A percentile compares a stretch with the other conserved stretches of the same genome.
Conservation (phyloP, 2,113 vertebrate species). For the Oceanodroma tethys region DNA sequence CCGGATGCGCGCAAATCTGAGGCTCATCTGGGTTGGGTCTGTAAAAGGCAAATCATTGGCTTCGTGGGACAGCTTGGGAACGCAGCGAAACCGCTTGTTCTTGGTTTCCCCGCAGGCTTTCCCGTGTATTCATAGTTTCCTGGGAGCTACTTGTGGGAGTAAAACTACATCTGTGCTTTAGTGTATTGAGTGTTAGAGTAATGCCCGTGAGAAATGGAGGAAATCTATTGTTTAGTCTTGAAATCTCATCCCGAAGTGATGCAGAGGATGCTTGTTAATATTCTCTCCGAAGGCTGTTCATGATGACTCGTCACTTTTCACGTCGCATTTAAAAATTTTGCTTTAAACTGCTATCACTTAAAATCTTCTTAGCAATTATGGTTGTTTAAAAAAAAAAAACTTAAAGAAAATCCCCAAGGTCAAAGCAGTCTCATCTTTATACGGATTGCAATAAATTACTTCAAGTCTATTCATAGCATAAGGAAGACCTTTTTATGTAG, state of each 20-base stretch:
- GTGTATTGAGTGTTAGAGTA: neutral
- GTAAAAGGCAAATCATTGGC: fast-evolving
- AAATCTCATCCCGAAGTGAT: neutral
- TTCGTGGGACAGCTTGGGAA: neutral
- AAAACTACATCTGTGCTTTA: neutral
- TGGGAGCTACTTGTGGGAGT: neutral
- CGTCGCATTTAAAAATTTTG: neutral
- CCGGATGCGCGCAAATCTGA: neutral
- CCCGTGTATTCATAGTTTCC: neutral
- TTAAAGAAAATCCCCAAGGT: slow-evolving; percentile 54
- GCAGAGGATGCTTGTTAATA: neutral
- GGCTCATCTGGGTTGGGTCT: fast-evolving
- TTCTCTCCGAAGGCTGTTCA: neutral
- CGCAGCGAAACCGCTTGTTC: neutral
- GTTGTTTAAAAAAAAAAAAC: neutral
- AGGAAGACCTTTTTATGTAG: slow-evolving; percentile 72
- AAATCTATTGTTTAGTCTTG: neutral
- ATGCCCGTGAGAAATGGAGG: neutral
- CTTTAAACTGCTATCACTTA: slow-evolving; percentile 20
- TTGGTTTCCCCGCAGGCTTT: neutral
- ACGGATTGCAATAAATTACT: slow-evolving; percentile 61
- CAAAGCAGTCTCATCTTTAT: slow-evolving; percentile 59
- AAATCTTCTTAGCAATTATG: slow-evolving; percentile 35
- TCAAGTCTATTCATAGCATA: slow-evolving; percentile 66
- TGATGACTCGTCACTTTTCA: slow-evolving; percentile 1